Evolutionary conservation across 2,113 vertebrate species (phyloP), one percentile per base, ranked within the genome.

Genomic region (Fulmarus glacialis): DNA sequence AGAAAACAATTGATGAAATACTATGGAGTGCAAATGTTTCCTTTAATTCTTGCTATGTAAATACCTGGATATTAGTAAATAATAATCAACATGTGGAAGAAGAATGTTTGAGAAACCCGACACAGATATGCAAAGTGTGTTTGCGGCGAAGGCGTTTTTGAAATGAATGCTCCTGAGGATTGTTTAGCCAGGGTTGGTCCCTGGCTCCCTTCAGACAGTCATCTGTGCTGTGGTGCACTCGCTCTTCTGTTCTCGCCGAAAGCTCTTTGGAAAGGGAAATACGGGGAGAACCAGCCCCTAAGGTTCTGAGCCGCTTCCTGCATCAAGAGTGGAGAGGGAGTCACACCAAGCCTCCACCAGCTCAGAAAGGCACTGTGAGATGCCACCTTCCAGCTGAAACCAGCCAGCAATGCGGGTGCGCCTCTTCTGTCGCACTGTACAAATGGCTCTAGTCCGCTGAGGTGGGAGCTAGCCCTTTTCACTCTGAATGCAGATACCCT

Each of bases 291-390:
- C 12, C 52, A 78, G 40, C 32, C 52, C 32, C 34, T 30, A n/a
- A n/a, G n/a, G n/a, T n/a, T n/a, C n/a, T 32, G 29, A 34, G 12
- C 17, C 0, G 1, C 42, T 47, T 40, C 34, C 21, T 21, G 8
- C 36, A 5, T 4, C 9, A 13, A 0, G 17, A 32, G 27, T 1
- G 7, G 40, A 6, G 36, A 47, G 38, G 75, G 26, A 42, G 34
- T 32, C n/a, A 2, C 24, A 6, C 15, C 23, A 36, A 20, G 8
- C 20, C 42, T 87, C 45, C 4, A 0, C 34, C 45, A 30, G 45
- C 71, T 91, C 58, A 34, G 30, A 4, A 29, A 9, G 70, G 9
- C 15, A 1, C n/a, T 40, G 26, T 11, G 26, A 10, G 50, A 9
- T 8, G 32, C 66, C 40, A 11, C 40, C 52, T 72, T n/a, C 15